Evolutionary conservation across 1,140 invertebrate species (phyloP).

Genomic region (Platorchestia sp.): DNA sequence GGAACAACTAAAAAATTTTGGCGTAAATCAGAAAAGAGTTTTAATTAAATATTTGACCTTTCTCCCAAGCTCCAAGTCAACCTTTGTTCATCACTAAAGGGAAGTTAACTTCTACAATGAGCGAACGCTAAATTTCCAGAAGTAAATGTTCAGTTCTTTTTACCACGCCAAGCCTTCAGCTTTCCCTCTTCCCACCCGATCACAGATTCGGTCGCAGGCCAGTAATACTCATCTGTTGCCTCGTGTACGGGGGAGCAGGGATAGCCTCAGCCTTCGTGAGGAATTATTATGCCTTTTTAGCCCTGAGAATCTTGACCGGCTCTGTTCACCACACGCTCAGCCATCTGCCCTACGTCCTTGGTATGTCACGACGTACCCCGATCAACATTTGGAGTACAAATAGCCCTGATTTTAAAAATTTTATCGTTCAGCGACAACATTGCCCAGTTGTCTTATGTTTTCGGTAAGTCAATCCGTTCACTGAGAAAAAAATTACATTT

Average conservation of each 20-base stretch:
- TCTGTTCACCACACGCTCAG: constrained; percentile 67
- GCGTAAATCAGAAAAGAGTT: not conserved
- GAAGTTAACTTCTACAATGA: not conserved
- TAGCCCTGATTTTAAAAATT: not conserved
- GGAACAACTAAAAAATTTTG: not conserved
- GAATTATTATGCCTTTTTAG: constrained; percentile 63
- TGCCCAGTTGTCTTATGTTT: not conserved
- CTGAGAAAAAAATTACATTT: not conserved
- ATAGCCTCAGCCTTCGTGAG: constrained; percentile 63
- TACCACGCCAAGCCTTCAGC: not conserved
- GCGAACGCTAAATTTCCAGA: not conserved
- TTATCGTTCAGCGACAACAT: not conserved
- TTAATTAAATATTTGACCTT: not conserved
- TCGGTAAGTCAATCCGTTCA: not conserved
- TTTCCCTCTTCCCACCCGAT: not conserved
- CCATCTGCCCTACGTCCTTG: constrained; percentile 69
- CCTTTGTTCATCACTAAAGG: not conserved
- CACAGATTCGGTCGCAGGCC: constrained; percentile 66
- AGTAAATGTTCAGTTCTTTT: not conserved
- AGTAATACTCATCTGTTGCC: constrained; percentile 57
- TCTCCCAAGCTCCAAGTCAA: not conserved
- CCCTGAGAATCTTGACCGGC: constrained; percentile 67
- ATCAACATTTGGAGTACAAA: not conserved
- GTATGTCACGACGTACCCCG: constrained; percentile 59
- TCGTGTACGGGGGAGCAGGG: constrained; percentile 66